Evolutionary conservation across 2,113 vertebrate genomes (phyloP), one percentile per base, ranked within the genome.

Genomic region (Mormyrus lacerda): DNA sequence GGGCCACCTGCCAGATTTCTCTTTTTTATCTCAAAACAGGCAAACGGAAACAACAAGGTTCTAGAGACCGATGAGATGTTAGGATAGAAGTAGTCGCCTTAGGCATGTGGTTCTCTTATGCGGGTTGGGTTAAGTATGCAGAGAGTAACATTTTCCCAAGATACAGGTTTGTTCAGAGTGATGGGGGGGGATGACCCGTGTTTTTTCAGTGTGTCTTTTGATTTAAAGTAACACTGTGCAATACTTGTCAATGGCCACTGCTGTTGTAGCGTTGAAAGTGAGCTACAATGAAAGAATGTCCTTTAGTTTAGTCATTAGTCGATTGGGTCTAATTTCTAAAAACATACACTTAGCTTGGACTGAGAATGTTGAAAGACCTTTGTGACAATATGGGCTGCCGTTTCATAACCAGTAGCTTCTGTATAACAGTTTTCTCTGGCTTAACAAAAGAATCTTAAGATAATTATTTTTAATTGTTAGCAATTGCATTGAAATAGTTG

Each of bases 1-100:
- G 90, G 92, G 91, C 89, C 47, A 5, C 44, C 47, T 89, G 92
- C 89, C 92, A 92, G 91, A 79, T 89, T 85, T 85, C 42, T 24
- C 42, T 58, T 91, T 85, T 91, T 89, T 89, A 87, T 91, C 90
- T 85, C 21, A 65, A 89, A 61, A 91, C 88, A 92, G 92, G 90
- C 90, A 91, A 91, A 90, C 4, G 89, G 88, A 89, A 50, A 45
- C 65, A 61, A 61, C 90, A 87, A 90, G 89, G 82, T 50, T 90
- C 91, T 48, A 35, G 48, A 82, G 91, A 90, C 88, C 91, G 21
- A 17, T 3, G 82, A 88, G 47, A 87, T 31, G 35, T 27, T 27
- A 79, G 89, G 90, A 85, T 90, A 90, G 91, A 90, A 89, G 48
- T 89, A 91, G 89, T 69, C 89, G 65, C 73, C 69, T 42, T 35